Percentiles rank a stretch among this genome's conserved stretches.
These are phyloP conservation scores for Hyphantria cunea DNA, from an alignment of 1,140 invertebrate species.

Conservation along the genomic window DNA sequence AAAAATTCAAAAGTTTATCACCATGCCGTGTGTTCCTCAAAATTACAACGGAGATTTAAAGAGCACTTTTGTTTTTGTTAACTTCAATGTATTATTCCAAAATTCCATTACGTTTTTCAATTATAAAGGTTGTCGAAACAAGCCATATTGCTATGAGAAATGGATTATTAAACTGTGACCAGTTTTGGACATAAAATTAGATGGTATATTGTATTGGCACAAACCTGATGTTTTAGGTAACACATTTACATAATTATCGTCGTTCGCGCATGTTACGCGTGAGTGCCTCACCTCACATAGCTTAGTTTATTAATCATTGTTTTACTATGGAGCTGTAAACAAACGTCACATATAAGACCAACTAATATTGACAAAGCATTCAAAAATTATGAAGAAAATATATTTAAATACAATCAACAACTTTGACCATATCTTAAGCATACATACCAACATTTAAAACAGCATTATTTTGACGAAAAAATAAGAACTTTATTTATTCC, in stretches of 20 bases:
- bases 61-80: slow-evolving; percentile 14
- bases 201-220: slow-evolving; percentile 37
- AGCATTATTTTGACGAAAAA: not conserved
- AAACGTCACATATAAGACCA: not conserved
- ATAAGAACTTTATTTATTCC: slow-evolving; percentile 11
- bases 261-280: slow-evolving; percentile 42
- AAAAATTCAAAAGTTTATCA: slow-evolving; percentile 15
- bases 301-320: slow-evolving; percentile 61
- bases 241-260: slow-evolving; percentile 71
- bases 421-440: too few relatives aligned
- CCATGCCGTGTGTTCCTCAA: slow-evolving; percentile 20
- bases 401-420: too few relatives aligned
- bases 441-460: not conserved
- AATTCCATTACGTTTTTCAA: not conserved
- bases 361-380: too few relatives aligned
- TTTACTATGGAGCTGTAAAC: slow-evolving; percentile 39
- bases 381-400: too few relatives aligned
- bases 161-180: not conserved
- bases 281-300: slow-evolving; percentile 25
- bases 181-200: slow-evolving; percentile 15
- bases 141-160: too few relatives aligned
- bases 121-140: not conserved
- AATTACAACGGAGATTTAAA: slow-evolving; percentile 11
- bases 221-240: slow-evolving; percentile 36
- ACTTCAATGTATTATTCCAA: not conserved